Conservation (phyloP, 37 sponge, comb jelly and placozoan species). For the Haliclona indistincta region DNA sequence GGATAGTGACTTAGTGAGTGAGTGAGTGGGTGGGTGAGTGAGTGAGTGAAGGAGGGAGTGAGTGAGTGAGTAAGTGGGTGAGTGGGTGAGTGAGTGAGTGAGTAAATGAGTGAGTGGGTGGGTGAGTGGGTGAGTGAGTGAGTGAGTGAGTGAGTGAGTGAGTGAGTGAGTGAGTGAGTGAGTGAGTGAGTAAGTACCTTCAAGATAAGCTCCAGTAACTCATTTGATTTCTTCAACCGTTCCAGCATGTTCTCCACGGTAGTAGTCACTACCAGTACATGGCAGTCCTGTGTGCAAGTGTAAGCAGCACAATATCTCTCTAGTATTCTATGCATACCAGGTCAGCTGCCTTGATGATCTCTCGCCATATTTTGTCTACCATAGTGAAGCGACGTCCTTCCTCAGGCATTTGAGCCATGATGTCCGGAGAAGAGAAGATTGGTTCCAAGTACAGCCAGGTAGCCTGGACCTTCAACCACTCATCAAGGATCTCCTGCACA, state of each 20-base stretch:
- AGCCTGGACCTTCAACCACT: conserved; percentile 99
- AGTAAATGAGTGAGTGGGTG: too few species aligned
- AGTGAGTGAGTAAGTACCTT: too few species aligned
- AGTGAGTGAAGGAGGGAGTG: too few species aligned
- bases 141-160: neutral
- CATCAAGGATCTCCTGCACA: conserved; percentile 98
- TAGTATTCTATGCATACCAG: conserved; percentile 24
- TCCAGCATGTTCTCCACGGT: conserved; percentile 95
- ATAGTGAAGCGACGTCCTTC: conserved; percentile 93
- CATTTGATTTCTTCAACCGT: conserved; percentile 94
- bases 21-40: too few species aligned
- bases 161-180: too few species aligned
- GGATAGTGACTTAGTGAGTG: too few species aligned
- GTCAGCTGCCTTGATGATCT: conserved; percentile 88
- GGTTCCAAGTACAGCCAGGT: conserved; percentile 99
- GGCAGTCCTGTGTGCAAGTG: conserved; percentile 69
- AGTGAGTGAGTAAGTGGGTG: too few species aligned
- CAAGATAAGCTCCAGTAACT: conserved; percentile 93
- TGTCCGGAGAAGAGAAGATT: conserved; percentile 99
- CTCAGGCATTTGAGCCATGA: conserved; percentile 99
- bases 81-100: too few species aligned
- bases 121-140: too few species aligned
- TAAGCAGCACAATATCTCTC: neutral
- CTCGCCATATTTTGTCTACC: conserved; percentile 99
- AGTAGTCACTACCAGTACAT: conserved; percentile 84